Conservation (phyloP, 2,113 vertebrate genomes). For the Nasalis larvatus region DNA sequence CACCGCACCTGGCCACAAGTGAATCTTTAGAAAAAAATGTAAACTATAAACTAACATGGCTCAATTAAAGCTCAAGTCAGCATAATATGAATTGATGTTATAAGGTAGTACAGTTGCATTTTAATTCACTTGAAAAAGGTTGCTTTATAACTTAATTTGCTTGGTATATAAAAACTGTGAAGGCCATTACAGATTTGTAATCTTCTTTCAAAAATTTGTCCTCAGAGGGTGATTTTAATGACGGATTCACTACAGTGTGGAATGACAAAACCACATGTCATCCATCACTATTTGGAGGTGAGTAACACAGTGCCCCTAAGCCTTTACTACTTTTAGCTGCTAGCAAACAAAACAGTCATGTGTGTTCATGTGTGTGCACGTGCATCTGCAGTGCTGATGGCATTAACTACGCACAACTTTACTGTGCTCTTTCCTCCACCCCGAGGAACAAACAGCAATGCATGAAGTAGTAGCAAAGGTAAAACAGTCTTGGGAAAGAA, state of each 20-base stretch:
- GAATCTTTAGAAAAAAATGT: constrained; percentile 57
- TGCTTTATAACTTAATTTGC: background rate
- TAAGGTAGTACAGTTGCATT: background rate
- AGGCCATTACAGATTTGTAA: constrained; percentile 43
- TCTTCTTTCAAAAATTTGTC: background rate
- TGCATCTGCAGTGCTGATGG: constrained; percentile 44
- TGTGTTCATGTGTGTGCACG: background rate
- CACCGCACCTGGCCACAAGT: background rate
- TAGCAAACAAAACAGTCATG: constrained; percentile 37
- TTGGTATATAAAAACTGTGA: background rate
- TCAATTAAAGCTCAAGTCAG: background rate
- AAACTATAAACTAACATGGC: constrained; percentile 3
- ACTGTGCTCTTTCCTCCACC: background rate
- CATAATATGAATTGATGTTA: background rate
- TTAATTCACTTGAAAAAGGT: constrained; percentile 54
- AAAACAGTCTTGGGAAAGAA: constrained; percentile 47
- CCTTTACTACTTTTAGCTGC: constrained; percentile 61
- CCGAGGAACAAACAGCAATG: constrained; percentile 40
- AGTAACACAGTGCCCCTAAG: constrained; percentile 28
- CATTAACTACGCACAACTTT: constrained; percentile 63
- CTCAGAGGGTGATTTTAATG: constrained; percentile 61
- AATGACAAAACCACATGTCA: constrained; percentile 5
- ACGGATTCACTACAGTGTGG: background rate
- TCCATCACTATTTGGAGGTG: constrained; percentile 34
- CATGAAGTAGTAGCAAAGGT: constrained; percentile 50